phyloP scores from a whole-genome alignment of 2,797 vertebrate species.

The Mergus octosetaceus region DNA sequence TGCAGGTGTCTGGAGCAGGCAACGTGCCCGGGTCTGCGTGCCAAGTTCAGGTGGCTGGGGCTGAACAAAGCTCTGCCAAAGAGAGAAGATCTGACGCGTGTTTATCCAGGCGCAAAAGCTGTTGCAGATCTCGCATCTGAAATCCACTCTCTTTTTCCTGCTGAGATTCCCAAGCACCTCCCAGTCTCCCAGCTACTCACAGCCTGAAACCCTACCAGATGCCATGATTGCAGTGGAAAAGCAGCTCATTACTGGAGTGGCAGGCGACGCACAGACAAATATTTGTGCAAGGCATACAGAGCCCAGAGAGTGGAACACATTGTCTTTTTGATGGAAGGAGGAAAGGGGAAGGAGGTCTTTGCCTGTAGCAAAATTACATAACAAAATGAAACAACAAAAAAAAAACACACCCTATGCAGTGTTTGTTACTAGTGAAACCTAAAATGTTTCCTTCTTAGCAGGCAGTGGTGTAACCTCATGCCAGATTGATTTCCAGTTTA shows the following conservation, averaged over 20 bases:
- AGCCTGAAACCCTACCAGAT: conserved; percentile 20
- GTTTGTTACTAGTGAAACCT: background rate
- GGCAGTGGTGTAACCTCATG: background rate
- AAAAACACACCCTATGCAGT: background rate
- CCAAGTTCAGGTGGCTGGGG: background rate
- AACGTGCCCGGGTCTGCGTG: accelerated
- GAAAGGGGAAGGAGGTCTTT: background rate
- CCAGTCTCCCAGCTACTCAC: conserved; percentile 31
- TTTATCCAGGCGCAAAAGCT: background rate
- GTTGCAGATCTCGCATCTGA: background rate
- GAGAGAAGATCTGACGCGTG: background rate
- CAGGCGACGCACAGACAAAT: conserved; percentile 46
- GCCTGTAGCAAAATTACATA: background rate
- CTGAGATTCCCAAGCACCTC: conserved; percentile 51
- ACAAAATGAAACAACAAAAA: background rate
- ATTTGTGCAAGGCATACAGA: conserved; percentile 59
- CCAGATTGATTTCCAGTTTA: background rate
- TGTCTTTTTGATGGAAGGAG: background rate
- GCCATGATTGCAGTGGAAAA: conserved; percentile 20
- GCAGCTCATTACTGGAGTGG: conserved; percentile 28
- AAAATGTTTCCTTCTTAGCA: background rate
- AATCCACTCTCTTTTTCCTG: background rate
- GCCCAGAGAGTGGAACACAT: background rate
- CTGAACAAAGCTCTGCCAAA: background rate
- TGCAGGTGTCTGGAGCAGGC: background rate